Base-by-base conservation (phyloP, 1,140 invertebrate species). In the Listronotus oregonensis region DNA sequence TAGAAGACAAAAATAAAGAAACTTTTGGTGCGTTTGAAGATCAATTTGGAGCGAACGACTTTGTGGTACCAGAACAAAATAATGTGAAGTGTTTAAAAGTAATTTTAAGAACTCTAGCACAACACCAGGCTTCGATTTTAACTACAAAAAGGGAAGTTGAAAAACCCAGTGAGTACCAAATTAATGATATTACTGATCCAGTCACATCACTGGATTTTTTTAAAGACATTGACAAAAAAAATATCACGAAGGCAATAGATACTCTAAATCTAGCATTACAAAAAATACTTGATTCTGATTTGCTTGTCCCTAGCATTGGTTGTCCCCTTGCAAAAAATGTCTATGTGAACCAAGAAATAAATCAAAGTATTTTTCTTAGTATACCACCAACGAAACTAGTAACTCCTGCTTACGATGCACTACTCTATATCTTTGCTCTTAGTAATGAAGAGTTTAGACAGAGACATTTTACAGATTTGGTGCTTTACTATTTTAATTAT, bases 61-160 rank as follows among this genome's bases (percentile, higher is more conserved):
- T 14, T 39, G 8, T 17, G 9, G n/a, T 37, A 15, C 12, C 21
- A 34, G 51, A 54, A 14, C 27, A 54, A 34, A 40, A 34, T 21
- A 54, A 54, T 54, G 7, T 40, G 3, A 8, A 9, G 8, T 11
- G 46, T 44, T 12, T 58, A 7, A 44, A 58, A 58, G 4, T 44
- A 27, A 39, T 39, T 6, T 44, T 58, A 32, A 46, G 15, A 39
- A 12, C 55, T 46, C 21, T 58, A 44, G 55, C 55, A 9, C 4
- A 58, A 18, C 46, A 44, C 46, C 55, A 58, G 8, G 42, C 15
- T 6, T 12, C 39, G n/a, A 9, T n/a, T 56, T 56, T 56, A n/a
- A 18, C 43, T 39, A 34, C 27, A 15, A 15, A 58, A 21, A 15
- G 21, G 6, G 5, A 15, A 43, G 34, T 44, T 9, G 15, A 18